Evolutionary conservation across 2,797 vertebrate genomes (phyloP).

Genomic region (Okamejei kenojei): DNA sequence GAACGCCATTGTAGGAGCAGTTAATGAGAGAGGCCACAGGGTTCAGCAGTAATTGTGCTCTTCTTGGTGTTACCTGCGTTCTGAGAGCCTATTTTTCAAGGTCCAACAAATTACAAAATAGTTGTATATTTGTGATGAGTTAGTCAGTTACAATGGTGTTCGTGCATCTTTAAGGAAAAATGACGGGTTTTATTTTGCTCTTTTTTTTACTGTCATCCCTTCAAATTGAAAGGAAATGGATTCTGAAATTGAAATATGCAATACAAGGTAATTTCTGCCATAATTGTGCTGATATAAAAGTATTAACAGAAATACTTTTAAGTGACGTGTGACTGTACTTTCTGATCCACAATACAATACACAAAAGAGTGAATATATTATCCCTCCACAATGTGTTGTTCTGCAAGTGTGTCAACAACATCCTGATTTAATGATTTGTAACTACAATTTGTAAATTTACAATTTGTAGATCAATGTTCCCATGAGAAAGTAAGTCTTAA

Average conservation of each 20-base stretch:
- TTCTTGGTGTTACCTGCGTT: neutral
- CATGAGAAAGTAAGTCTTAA: neutral
- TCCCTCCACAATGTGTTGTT: neutral
- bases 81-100: neutral
- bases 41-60: neutral
- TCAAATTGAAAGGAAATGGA: neutral
- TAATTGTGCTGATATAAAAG: neutral
- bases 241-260: neutral
- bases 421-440: neutral
- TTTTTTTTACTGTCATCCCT: neutral
- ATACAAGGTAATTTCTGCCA: neutral
- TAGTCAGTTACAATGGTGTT: neutral
- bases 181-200: neutral
- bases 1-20: neutral
- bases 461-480: neutral
- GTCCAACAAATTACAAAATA: neutral
- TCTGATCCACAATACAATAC: neutral
- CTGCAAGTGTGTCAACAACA: no score
- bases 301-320: neutral
- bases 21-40: neutral
- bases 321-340: neutral
- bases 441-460: neutral
- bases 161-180: neutral
- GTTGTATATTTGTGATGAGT: neutral
- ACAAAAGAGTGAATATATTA: neutral